Base-by-base conservation (phyloP, 2,888 invertebrate genomes). In the Teleogryllus oceanicus region DNA sequence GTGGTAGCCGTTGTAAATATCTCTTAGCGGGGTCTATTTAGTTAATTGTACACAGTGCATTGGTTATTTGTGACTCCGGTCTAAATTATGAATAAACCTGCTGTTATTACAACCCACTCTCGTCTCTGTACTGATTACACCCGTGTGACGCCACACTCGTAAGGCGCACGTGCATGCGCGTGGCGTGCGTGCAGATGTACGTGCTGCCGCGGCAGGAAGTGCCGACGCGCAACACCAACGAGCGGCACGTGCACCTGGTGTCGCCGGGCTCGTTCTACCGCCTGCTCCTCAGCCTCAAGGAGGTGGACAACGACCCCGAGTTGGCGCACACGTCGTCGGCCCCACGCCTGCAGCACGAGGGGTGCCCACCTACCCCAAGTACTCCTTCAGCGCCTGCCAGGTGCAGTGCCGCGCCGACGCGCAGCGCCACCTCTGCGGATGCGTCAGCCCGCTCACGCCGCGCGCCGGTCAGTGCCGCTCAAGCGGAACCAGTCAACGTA, bases 371-470 rank as follows among this genome's bases (percentile, higher is more conserved):
- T 91, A 91, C 84, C 82, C 87, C 0, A 85, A 86, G 49, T 92
- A 92, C 84, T 90, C 91, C n/a, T 90, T 90, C 84, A 90, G 90
- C 24, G 88, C 89, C 0, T 92, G 92, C 84, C 85, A 90, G 2
- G 88, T 91, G 81, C 90, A 91, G 84, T 91, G 91, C 83, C 89
- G 90, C 80, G 89, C 89, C 0, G 85, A 88, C 78, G 88, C 88
- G 2, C 91, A 91, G 83, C 84, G 88, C 1, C 85, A 86, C 11
- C 84, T 87, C 12, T 92, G 92, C 83, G 91, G 92, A 83, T 92
- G 92, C 84, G 90, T 91, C 0, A 91, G 91, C 85, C 91, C 92
- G 84, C 88, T 90, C 78, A 89, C 91, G 88, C 90, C 91, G 2
- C 86, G 86, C 81, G 87, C 90, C 79, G 88, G 92, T 91, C 86